Evolutionary conservation across 92 coral and sea anemone species (phyloP), one percentile per base, ranked within the genome.

Genomic region (Pocillopora meandrina): DNA sequence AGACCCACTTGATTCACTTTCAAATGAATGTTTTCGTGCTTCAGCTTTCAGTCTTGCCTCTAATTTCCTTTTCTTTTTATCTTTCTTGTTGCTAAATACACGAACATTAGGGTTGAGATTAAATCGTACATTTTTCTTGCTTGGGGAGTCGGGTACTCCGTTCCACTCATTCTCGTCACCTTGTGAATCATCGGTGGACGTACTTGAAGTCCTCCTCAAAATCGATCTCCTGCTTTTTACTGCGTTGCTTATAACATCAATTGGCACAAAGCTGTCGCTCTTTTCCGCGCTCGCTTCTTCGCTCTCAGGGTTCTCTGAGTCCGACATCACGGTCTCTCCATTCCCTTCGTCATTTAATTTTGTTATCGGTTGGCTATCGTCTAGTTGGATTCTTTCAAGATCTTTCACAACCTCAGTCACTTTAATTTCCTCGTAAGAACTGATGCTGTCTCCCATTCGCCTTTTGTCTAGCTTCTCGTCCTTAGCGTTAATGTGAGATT

Each of bases 81-180:
- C 99, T 71, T 93, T 92, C 72, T 91, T 97, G 86, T 97, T 97
- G 79, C 99, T 97, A 65, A 97, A 97, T 42, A 97, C 97, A 58
- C 95, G 95, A 12, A 97, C 95, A 55, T 93, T 93, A 15, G 95
- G 98, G 73, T 94, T 95, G 19, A 95, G 92, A 79, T 97, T 97
- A 76, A 97, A 97, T n/a, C 99, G 96, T 62, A 97, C 99, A 74
- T 95, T 92, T 56, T 91, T 88, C 80, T 88, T 94, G 49, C 95
- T 89, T 55, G 98, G 98, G 34, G 98, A 94, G 17, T 93, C 98
- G 79, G 87, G 89, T 1, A 76, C 65, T 19, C 95, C 93, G 88
- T 81, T 85, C 9, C 84, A 82, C 71, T 91, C 95, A 13, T 80
- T 78, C 56, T 89, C 93, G 33, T 92, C 95, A 20, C 90, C 92